Percentiles rank a stretch among this genome's conserved stretches.
Conservation (phyloP, 1,140 invertebrate species). For the Sarcophaga bullata region DNA sequence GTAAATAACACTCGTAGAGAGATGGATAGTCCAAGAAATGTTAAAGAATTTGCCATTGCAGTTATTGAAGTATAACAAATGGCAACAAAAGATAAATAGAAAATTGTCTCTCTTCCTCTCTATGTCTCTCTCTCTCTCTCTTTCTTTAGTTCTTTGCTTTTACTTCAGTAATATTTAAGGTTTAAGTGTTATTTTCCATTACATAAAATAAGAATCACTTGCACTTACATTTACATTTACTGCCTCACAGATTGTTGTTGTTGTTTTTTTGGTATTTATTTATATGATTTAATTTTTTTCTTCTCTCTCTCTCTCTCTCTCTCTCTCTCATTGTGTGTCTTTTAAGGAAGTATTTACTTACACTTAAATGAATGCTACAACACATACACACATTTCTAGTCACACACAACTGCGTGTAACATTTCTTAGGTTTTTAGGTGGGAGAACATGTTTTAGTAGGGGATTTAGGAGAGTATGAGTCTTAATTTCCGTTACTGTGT, state of each 20-base stretch:
- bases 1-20: neutral
- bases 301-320: neutral
- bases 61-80: too few species aligned
- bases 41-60: neutral
- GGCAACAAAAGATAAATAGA: too few species aligned
- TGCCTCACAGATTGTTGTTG: too few species aligned
- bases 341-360: neutral
- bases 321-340: neutral
- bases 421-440: neutral
- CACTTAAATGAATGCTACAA: neutral
- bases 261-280: too few species aligned
- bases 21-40: neutral
- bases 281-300: too few species aligned
- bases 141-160: neutral
- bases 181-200: neutral
- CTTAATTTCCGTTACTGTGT: neutral
- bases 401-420: neutral
- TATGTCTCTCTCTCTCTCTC: too few species aligned
- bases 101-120: too few species aligned
- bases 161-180: neutral
- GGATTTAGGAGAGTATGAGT: neutral
- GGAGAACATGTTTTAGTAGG: neutral
- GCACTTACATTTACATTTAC: neutral
- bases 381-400: too few species aligned
- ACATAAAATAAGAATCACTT: slow-evolving; percentile 11